Evolutionary conservation across 2,797 vertebrate genomes (phyloP), one percentile per base, ranked within the genome.

Genomic region (Clamator glandarius): DNA sequence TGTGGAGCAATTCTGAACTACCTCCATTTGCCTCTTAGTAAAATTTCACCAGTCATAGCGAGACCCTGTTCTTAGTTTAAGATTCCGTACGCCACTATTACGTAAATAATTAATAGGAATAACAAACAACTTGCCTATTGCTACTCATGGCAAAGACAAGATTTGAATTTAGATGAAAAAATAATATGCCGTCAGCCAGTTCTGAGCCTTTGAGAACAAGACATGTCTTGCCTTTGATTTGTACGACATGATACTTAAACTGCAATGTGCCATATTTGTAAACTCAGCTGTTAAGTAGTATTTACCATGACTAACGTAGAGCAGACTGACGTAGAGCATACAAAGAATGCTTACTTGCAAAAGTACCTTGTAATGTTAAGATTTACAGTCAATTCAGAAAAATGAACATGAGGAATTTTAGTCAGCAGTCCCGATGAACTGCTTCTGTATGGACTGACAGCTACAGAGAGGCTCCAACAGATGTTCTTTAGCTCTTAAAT

Each of bases 141-240:
- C 19, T 76, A 29, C 20, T 84, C 44, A 50, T 44, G 36, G 74
- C 29, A 74, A 86, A 80, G 12, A 70, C 35, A 85, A 11, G 59
- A 82, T 58, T 51, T 78, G n/a, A 90, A 78, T 90, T 58, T 50
- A 78, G 42, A 16, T 68, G 12, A 81, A 90, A 95, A 87, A 58
- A 46, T 24, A 29, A 59, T 20, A 57, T 17, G 15, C 24, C 41
- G 85, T 31, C 50, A 84, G 33, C 10, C 41, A 33, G 12, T 36
- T 70, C 25, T 2, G 1, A 78, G 46, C 8, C 57, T 62, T 48
- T 84, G 29, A 74, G 36, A 76, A 14, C 39, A 92, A 89, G 21
- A 58, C 2, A 9, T 23, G 46, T 57, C 33, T 85, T 19, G 5
- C 41, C 41, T 89, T 83, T 80, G 20, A 77, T 89, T 74, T 83